phyloP scores from a whole-genome alignment of 2,888 invertebrate species.

The Cephus runcator region DNA sequence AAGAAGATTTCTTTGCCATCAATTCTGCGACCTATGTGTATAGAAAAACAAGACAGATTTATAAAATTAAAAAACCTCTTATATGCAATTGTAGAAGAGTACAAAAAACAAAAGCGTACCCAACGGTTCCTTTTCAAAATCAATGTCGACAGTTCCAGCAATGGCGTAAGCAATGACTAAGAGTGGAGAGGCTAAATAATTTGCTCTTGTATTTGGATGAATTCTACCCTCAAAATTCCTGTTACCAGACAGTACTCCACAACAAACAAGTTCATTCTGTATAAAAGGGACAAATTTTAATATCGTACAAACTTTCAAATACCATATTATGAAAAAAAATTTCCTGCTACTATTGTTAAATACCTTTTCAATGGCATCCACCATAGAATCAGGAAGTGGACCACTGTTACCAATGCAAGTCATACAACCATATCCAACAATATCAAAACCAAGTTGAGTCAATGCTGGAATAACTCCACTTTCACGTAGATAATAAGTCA shows the following conservation, averaged over 20 bases:
- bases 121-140: conserved; percentile 90
- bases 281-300: conserved; percentile 19
- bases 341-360: conserved; percentile 9
- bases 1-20: conserved; percentile 86
- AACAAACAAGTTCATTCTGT: conserved; percentile 91
- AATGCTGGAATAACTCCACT: conserved; percentile 92
- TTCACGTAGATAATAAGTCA: conserved; percentile 88
- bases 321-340: neutral
- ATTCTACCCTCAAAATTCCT: conserved; percentile 98
- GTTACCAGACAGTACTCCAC: conserved; percentile 96
- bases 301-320: conserved; percentile 11
- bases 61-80: neutral
- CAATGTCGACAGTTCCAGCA: conserved; percentile 93
- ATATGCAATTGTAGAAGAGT: neutral
- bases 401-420: conserved; percentile 99
- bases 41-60: conserved; percentile 5
- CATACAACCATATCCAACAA: conserved; percentile 99
- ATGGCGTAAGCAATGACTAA: conserved; percentile 98
- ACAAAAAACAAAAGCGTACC: conserved; percentile 66
- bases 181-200: conserved; percentile 97
- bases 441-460: conserved; percentile 88
- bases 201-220: conserved; percentile 96
- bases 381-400: conserved; percentile 91
- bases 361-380: conserved; percentile 90
- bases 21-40: conserved; percentile 68